Evolutionary conservation across 2,113 vertebrate genomes (phyloP).

Genomic region (Dryoscopus gambensis): DNA sequence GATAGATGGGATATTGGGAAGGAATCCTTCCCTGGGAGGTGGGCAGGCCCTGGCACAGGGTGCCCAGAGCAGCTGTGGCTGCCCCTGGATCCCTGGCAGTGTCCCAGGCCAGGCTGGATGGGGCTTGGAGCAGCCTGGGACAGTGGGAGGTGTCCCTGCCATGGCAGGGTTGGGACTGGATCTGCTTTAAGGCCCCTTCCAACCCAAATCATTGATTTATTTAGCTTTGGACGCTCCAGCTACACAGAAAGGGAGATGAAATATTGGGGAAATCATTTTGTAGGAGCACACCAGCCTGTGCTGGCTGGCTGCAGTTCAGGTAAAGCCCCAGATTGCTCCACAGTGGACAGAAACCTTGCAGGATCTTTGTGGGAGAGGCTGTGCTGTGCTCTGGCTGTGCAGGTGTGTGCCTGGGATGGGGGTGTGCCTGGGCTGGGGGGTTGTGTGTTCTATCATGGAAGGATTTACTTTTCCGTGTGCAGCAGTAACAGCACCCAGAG

Average conservation of each 20-base stretch:
- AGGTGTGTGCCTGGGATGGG: background rate
- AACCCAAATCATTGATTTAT: background rate
- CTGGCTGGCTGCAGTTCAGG: background rate
- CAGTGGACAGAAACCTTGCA: background rate
- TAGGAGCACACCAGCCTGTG: background rate
- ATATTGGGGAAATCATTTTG: background rate
- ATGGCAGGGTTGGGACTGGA: background rate
- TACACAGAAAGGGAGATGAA: background rate
- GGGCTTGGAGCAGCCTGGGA: background rate
- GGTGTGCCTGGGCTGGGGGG: too few species aligned
- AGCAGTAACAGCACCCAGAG: background rate
- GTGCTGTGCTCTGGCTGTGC: background rate
- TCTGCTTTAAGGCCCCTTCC: background rate
- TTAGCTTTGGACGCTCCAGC: background rate
- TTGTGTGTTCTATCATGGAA: background rate
- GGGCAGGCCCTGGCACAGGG: background rate
- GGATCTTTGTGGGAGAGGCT: background rate
- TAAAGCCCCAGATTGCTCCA: fast-evolving
- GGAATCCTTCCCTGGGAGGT: background rate
- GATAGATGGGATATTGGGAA: background rate
- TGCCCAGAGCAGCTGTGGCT: background rate
- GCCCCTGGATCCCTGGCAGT: background rate
- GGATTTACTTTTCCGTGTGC: background rate
- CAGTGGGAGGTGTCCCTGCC: background rate
- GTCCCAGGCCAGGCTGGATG: background rate